Percentiles rank a stretch among this genome's conserved stretches.
Evolutionary conservation across 1,140 invertebrate genomes (phyloP).

Genomic region (Zaprionus kolodkinae): DNA sequence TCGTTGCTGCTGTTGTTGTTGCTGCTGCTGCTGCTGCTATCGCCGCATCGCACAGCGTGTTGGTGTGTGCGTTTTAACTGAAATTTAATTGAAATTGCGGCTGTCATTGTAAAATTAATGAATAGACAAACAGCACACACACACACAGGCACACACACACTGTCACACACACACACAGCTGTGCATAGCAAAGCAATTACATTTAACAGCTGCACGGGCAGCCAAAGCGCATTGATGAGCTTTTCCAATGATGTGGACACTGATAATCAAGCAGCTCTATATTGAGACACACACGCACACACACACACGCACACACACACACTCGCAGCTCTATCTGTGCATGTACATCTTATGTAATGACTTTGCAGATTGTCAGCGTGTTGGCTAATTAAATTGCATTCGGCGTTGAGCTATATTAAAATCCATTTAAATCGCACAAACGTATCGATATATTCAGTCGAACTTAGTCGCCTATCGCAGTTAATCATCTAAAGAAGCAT

Average conservation of each 20-base stretch:
- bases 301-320: neutral
- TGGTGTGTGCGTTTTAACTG: constrained; percentile 63
- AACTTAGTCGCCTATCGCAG: constrained; percentile 57
- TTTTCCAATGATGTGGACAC: constrained; percentile 50
- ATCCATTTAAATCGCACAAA: constrained; percentile 74
- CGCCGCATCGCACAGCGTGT: constrained; percentile 51
- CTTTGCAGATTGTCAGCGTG: constrained; percentile 58
- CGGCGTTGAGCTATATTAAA: constrained; percentile 61
- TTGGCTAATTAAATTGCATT: constrained; percentile 70
- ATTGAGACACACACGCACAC: constrained; percentile 8
- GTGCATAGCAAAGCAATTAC: constrained; percentile 66
- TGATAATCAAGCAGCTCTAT: constrained; percentile 58
- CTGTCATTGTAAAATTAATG: constrained; percentile 77
- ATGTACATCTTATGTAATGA: constrained; percentile 16
- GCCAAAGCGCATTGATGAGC: constrained; percentile 65
- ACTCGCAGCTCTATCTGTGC: neutral
- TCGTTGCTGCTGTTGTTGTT: constrained; percentile 1
- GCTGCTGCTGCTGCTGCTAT: constrained; percentile 39
- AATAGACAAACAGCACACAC: constrained; percentile 60
- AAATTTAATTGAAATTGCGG: constrained; percentile 79
- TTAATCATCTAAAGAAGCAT: constrained; percentile 80
- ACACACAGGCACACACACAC: neutral
- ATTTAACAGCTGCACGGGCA: constrained; percentile 61
- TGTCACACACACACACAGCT: neutral
- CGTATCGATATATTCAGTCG: constrained; percentile 51